phyloP scores from a whole-genome alignment of 2,113 vertebrate species.

The Tiliqua scincoides region DNA sequence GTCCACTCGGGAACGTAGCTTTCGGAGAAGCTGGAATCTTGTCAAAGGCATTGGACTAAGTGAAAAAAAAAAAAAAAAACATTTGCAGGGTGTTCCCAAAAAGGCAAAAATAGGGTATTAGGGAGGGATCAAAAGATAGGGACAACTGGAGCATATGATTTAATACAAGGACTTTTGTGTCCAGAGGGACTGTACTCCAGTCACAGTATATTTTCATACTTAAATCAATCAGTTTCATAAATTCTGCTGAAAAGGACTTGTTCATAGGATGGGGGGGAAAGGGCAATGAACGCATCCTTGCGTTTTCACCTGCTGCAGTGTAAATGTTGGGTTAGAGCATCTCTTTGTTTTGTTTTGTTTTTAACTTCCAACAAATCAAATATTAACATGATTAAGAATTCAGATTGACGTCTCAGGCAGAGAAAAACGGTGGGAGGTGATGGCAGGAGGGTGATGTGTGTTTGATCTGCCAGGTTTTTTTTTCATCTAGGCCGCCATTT shows the following conservation, averaged over 20 bases:
- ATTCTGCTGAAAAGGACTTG: not conserved
- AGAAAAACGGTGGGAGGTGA: constrained; percentile 64
- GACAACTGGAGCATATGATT: not conserved
- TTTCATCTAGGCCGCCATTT: constrained; percentile 71
- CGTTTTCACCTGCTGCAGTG: not conserved
- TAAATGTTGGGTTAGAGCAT: not conserved
- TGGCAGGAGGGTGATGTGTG: constrained; percentile 56
- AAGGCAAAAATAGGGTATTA: no score
- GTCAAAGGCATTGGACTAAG: no score
- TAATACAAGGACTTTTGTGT: constrained; percentile 4
- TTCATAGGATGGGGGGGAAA: constrained; percentile 32
- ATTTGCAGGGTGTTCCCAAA: no score
- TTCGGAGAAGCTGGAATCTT: no score
- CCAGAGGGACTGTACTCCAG: not conserved
- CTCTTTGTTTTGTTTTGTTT: constrained; percentile 26
- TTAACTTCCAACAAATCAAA: constrained; percentile 61
- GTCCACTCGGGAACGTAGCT: no score
- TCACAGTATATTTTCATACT: constrained; percentile 33
- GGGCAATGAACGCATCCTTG: constrained; percentile 2
- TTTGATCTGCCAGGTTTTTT: constrained; percentile 72
- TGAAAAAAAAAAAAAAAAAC: no score
- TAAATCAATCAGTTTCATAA: constrained; percentile 8
- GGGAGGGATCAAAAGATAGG: not conserved
- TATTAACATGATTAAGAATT: constrained; percentile 70
- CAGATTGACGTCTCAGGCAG: constrained; percentile 54